Evolutionary conservation across 23 tunicate species (phyloP), one percentile per base, ranked within the genome.

Genomic region (Ciona savignyi): DNA sequence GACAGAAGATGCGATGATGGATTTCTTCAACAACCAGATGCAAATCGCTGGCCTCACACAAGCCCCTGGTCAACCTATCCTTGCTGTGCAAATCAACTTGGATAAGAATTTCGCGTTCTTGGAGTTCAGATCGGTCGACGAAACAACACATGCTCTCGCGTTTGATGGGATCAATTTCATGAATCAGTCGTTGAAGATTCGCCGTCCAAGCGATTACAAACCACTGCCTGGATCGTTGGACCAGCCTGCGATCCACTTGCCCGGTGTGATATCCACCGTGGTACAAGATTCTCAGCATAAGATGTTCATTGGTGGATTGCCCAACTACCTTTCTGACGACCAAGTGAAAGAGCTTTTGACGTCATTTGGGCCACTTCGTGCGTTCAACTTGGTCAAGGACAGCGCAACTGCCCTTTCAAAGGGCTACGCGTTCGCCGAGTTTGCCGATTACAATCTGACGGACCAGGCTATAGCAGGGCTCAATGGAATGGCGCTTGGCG

Each of bases 1-100:
- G 4, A 94, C 99, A 1, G 99, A 94, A 66, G 99, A 87, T 56
- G 98, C 84, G 19, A 94, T 94, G 99, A 94, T 94, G 99, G 99
- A 94, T 30, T 86, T 94, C 65, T 94, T 94, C 85, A 94, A 94
- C 71, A 75, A 86, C 19, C 95, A 86, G 67, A 94, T 94, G 95
- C 72, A 70, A 1, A 70, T 88, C 65, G 78, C 95, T 66, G 99
- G 95, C 1, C 81, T 94, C 11, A 89, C 99, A 23, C 93, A 87
- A 35, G 99, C 83, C 22, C 95, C 95, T 29, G 99, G 95, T n/a
- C 85, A 87, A 63, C 95, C 95, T n/a, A 83, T 94, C 30, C 56
- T 86, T 33, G 99, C 99, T 27, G 99, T 94, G 32, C 99, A 94
- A 34, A 87, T 86, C 49, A 86, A 94, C 67, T 65, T 94, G 75